phyloP scores from a whole-genome alignment of 2,797 vertebrate species.

The Enteromius fasciolatus region DNA sequence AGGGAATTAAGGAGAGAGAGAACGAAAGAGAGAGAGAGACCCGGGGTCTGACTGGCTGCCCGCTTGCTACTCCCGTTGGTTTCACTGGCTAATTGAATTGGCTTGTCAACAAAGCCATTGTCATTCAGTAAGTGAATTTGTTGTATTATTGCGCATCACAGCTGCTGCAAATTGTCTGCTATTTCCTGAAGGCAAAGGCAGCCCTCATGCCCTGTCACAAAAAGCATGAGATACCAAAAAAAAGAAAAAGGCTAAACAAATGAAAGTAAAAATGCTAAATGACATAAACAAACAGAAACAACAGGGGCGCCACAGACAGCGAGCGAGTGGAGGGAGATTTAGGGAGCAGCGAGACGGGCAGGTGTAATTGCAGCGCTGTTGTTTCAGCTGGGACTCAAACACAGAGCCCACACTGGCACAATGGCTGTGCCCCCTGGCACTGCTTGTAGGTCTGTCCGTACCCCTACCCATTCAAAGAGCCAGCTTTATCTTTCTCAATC shows the following conservation, averaged over 20 bases:
- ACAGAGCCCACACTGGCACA: constrained; percentile 42
- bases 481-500: constrained; percentile 25
- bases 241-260: constrained; percentile 41
- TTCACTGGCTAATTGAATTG: constrained; percentile 89
- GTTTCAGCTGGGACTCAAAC: constrained; percentile 49
- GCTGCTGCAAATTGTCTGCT: constrained; percentile 83
- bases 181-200: constrained; percentile 85
- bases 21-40: constrained; percentile 50
- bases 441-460: constrained; percentile 43
- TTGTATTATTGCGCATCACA: constrained; percentile 83
- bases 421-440: constrained; percentile 50
- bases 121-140: constrained; percentile 89
- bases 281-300: constrained; percentile 50
- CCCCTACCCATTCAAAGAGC: constrained; percentile 59
- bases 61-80: constrained; percentile 83
- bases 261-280: constrained; percentile 52
- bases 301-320: constrained; percentile 41
- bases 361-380: constrained; percentile 50
- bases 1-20: constrained; percentile 49
- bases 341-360: constrained; percentile 20
- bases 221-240: constrained; percentile 32
- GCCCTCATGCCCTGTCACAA: constrained; percentile 70
- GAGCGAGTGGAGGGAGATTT: not conserved
- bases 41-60: constrained; percentile 56
- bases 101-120: constrained; percentile 91